These are phyloP conservation scores for Acrocephalus kingi DNA, from an alignment of 2,113 vertebrate species.

Conservation along the genomic window DNA sequence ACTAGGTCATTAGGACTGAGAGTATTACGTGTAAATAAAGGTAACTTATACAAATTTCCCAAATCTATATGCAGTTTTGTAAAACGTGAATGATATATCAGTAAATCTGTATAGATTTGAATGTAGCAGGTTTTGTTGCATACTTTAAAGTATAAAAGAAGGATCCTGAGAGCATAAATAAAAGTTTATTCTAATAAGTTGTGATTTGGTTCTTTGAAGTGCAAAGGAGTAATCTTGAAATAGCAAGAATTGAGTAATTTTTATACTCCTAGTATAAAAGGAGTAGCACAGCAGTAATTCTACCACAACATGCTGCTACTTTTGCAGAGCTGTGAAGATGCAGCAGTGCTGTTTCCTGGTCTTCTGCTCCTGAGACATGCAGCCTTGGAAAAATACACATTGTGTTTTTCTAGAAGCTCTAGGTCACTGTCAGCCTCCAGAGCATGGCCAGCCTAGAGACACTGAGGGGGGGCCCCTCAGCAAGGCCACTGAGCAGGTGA, in stretches of 20 bases:
- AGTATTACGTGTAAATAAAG: slow-evolving; percentile 67
- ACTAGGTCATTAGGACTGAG: slow-evolving; percentile 66
- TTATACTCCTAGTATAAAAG: background rate
- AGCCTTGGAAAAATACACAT: background rate
- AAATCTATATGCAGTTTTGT: slow-evolving; percentile 68
- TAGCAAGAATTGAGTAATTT: background rate
- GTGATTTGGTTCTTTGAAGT: slow-evolving; percentile 50
- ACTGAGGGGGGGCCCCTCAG: background rate
- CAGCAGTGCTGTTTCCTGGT: background rate
- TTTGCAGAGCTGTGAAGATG: background rate
- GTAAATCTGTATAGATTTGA: slow-evolving; percentile 73
- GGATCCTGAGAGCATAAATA: slow-evolving; percentile 71
- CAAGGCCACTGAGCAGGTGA: background rate
- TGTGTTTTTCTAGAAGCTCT: background rate
- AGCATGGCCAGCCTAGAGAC: background rate
- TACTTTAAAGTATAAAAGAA: slow-evolving; percentile 68
- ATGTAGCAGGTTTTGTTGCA: slow-evolving; percentile 72
- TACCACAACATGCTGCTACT: background rate
- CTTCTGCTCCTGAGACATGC: background rate
- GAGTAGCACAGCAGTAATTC: background rate
- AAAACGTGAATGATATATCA: slow-evolving; percentile 49
- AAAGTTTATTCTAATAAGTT: slow-evolving; percentile 75
- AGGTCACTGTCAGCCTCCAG: background rate
- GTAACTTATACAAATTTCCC: slow-evolving; percentile 68
- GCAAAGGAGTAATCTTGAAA: background rate